phyloP scores from a whole-genome alignment of 2,797 vertebrate species.

The Bucorvus abyssinicus region DNA sequence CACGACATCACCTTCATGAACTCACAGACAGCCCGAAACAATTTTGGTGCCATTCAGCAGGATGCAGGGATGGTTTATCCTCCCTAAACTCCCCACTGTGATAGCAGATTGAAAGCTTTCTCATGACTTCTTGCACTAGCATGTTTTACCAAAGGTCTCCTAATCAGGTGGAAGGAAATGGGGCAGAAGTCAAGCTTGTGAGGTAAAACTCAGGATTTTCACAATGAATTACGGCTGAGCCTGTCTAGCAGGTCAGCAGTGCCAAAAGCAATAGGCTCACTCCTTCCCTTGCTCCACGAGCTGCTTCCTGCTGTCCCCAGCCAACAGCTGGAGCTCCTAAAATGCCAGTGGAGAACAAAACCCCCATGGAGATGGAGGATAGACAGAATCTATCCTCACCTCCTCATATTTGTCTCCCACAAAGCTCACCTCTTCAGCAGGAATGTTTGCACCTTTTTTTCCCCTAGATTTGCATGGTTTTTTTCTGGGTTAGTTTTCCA shows the following conservation, averaged over 20 bases:
- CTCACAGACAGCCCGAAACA: background rate
- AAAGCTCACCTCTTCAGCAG: background rate
- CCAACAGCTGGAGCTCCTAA: background rate
- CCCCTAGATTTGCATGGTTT: background rate
- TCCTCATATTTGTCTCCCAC: background rate
- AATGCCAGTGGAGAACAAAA: background rate
- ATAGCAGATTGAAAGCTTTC: background rate
- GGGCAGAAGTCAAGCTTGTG: background rate
- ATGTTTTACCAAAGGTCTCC: background rate
- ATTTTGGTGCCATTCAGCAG: background rate
- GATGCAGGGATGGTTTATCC: background rate
- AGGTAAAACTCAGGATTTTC: background rate
- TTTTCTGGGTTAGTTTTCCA: background rate
- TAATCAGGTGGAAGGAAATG: background rate
- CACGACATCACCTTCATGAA: background rate
- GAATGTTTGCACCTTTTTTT: background rate
- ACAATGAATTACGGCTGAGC: background rate
- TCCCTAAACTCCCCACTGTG: background rate
- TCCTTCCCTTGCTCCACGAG: background rate
- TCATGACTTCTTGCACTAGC: background rate
- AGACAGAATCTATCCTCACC: background rate
- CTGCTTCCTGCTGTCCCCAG: background rate
- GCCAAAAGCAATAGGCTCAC: background rate
- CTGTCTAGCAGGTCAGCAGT: background rate
- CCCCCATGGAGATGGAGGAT: background rate